These are phyloP conservation scores for Panzeria rudis DNA, from an alignment of 2,888 invertebrate species.

Conservation along the genomic window DNA sequence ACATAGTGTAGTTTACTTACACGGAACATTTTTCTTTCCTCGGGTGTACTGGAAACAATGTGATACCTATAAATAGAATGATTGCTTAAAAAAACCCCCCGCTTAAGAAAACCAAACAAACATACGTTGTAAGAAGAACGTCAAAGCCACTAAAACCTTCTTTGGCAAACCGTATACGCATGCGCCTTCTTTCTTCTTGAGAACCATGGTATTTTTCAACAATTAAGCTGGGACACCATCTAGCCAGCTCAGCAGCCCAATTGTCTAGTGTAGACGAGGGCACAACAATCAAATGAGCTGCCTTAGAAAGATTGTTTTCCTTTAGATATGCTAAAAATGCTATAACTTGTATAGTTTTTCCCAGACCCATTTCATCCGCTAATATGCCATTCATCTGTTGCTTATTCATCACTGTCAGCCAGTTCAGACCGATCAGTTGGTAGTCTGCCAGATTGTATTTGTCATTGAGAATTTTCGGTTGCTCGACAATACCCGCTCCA, in stretches of 20 bases:
- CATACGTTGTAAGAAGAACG: slow-evolving; percentile 94
- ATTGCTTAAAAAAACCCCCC: background rate
- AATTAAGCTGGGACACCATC: slow-evolving; percentile 91
- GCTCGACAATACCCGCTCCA: slow-evolving; percentile 89
- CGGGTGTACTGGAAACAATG: slow-evolving; percentile 88
- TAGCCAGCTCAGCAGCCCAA: slow-evolving; percentile 90
- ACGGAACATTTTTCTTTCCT: slow-evolving; percentile 95
- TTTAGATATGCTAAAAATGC: slow-evolving; percentile 95
- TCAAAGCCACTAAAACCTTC: slow-evolving; percentile 90
- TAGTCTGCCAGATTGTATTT: slow-evolving; percentile 91
- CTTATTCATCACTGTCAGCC: slow-evolving; percentile 94
- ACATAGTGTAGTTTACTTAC: slow-evolving; percentile 95
- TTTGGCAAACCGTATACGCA: slow-evolving; percentile 90
- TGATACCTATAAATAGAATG: slow-evolving; percentile 80
- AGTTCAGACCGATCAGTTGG: slow-evolving; percentile 95
- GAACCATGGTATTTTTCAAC: slow-evolving; percentile 95
- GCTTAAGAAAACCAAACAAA: slow-evolving; percentile 80
- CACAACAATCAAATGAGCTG: slow-evolving; percentile 96
- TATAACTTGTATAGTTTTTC: slow-evolving; percentile 97
- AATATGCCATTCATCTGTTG: slow-evolving; percentile 96
- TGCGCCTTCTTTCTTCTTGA: slow-evolving; percentile 91
- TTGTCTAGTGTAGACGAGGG: slow-evolving; percentile 97
- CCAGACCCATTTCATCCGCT: slow-evolving; percentile 98
- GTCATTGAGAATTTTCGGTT: slow-evolving; percentile 88
- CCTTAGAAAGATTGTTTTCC: slow-evolving; percentile 89